Evolutionary conservation across 2,797 vertebrate species (phyloP).

Genomic region (Nyctibius grandis): DNA sequence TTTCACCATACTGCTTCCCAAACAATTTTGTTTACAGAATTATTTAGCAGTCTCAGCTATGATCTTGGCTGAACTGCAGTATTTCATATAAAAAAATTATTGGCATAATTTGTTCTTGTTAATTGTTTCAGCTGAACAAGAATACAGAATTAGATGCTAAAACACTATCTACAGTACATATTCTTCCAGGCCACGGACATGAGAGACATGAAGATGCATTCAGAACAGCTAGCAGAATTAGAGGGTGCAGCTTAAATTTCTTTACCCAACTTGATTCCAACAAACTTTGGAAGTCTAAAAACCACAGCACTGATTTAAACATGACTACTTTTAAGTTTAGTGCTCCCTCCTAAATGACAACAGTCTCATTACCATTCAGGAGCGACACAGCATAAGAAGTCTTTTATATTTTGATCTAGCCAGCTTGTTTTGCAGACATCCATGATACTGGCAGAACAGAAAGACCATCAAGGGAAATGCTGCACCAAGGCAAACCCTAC

Average conservation of each 20-base stretch:
- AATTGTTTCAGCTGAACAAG: constrained; percentile 2
- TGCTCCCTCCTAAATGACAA: not conserved
- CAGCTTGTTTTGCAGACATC: not conserved
- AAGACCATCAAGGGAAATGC: not conserved
- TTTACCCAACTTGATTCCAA: not conserved
- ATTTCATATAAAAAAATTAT: not conserved
- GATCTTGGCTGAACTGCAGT: not conserved
- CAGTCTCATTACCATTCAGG: not conserved
- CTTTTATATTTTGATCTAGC: not conserved
- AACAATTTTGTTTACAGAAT: not conserved
- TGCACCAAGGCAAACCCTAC: not conserved
- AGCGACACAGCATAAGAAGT: accelerated
- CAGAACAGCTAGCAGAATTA: not conserved
- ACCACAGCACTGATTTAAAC: not conserved
- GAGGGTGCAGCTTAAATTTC: not conserved
- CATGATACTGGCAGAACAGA: not conserved
- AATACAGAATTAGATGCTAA: not conserved
- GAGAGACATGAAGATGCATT: not conserved
- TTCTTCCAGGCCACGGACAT: not conserved
- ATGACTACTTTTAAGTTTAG: not conserved
- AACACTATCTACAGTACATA: not conserved
- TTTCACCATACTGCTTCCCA: not conserved
- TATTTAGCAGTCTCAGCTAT: not conserved
- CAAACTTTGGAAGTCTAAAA: not conserved
- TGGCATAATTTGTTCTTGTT: no score